phyloP scores from a whole-genome alignment of 2,113 vertebrate genomes.

The Willisornis vidua region DNA sequence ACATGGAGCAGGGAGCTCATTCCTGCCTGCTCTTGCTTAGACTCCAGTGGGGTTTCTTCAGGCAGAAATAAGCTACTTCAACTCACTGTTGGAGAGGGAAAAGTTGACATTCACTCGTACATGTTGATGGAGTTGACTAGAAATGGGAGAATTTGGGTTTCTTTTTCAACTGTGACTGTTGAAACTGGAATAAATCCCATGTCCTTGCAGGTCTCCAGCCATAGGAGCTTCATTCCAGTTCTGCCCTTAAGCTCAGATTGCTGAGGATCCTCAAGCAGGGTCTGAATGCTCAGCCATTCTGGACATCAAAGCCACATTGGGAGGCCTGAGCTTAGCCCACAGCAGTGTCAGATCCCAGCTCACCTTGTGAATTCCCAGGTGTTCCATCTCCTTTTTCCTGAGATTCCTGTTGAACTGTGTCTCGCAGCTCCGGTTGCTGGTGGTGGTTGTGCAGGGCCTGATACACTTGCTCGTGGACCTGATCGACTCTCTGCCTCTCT shows the following conservation, averaged over 20 bases:
- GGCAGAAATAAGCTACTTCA: background rate
- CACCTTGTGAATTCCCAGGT: background rate
- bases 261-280: fast-evolving
- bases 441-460: slow-evolving; percentile 90
- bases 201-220: background rate
- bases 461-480: slow-evolving; percentile 88
- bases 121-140: background rate
- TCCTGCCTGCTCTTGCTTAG: background rate
- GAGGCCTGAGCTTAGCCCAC: background rate
- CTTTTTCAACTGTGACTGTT: background rate
- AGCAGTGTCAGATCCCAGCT: background rate
- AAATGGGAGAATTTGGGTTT: background rate
- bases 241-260: background rate
- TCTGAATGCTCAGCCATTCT: background rate
- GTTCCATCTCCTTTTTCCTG: background rate
- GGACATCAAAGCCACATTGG: background rate
- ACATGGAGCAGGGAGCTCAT: background rate
- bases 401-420: background rate
- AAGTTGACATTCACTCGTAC: background rate
- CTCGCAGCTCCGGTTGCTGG: slow-evolving; percentile 87
- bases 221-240: background rate
- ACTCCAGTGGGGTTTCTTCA: background rate
- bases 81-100: background rate
- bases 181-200: background rate
- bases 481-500: slow-evolving; percentile 91